A percentile compares a stretch with the other conserved stretches of the same genome.
phyloP scores from a whole-genome alignment of 2,797 vertebrate genomes.

The Phoxinus dragarum region DNA sequence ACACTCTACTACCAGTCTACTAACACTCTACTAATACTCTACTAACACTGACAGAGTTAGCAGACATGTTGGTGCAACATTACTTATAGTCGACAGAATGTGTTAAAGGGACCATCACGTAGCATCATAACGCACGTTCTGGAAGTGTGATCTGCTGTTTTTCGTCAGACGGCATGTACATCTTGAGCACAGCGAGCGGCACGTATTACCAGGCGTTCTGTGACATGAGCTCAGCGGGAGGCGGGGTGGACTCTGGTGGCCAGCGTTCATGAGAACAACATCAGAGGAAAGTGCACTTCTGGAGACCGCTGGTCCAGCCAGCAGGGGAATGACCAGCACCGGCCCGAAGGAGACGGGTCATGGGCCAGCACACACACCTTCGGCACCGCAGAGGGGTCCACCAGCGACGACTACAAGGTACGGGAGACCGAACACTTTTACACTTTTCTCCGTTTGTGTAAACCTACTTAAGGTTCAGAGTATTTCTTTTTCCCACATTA shows the following conservation, averaged over 20 bases:
- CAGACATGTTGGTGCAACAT: too few relatives aligned
- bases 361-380: conserved; percentile 61
- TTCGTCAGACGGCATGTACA: conserved; percentile 60
- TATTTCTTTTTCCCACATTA: too few relatives aligned
- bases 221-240: conserved; percentile 64
- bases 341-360: conserved; percentile 56
- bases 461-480: too few relatives aligned
- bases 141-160: not conserved
- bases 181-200: conserved; percentile 52
- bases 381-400: conserved; percentile 55
- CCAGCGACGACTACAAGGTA: conserved; percentile 62
- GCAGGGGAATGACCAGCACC: conserved; percentile 61
- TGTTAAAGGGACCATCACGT: too few relatives aligned
- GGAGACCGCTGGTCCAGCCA: conserved; percentile 74
- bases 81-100: too few relatives aligned
- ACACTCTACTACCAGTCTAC: too few relatives aligned
- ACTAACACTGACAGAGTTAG: too few relatives aligned
- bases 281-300: conserved; percentile 64
- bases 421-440: rapidly evolving
- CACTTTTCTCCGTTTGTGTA: too few relatives aligned
- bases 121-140: too few relatives aligned
- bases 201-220: conserved; percentile 60
- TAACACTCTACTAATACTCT: too few relatives aligned
- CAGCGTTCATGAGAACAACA: conserved; percentile 73
- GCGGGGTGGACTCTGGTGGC: conserved; percentile 76